Evolutionary conservation across 2,113 vertebrate species (phyloP).

Genomic region (Drymodes brunneopygia): DNA sequence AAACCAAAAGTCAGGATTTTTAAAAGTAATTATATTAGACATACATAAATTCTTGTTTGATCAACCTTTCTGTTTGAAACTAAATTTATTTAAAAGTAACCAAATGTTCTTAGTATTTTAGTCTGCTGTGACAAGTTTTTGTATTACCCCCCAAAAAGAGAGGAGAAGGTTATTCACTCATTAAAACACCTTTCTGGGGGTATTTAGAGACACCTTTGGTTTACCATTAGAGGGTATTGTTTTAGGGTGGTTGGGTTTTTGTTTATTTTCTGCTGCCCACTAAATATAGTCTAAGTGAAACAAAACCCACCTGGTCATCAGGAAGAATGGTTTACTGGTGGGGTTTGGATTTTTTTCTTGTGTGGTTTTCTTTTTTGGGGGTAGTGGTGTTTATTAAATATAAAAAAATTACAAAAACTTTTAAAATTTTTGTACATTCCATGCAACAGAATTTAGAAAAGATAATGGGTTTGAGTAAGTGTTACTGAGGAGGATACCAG

Average conservation of each 20-base stretch:
- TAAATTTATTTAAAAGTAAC: neutral
- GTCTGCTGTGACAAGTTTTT: neutral
- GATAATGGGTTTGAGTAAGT: neutral
- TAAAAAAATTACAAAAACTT: neutral
- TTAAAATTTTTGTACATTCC: neutral
- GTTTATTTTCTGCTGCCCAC: neutral
- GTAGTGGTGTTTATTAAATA: neutral
- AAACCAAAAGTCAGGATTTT: neutral
- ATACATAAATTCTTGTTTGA: neutral
- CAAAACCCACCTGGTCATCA: neutral
- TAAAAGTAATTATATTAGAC: neutral
- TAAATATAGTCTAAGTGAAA: neutral
- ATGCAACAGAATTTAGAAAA: neutral
- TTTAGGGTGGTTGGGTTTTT: neutral
- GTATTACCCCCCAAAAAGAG: neutral
- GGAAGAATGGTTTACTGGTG: neutral
- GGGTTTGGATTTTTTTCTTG: neutral
- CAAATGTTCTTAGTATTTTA: neutral
- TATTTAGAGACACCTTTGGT: neutral
- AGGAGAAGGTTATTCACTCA: neutral
- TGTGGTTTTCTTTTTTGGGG: neutral
- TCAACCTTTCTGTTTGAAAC: neutral
- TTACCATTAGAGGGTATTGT: neutral
- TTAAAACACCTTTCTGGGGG: neutral
- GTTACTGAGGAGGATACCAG: neutral